Conservation (phyloP, 1,140 invertebrate genomes). For the Hydropsyche tenuis region DNA sequence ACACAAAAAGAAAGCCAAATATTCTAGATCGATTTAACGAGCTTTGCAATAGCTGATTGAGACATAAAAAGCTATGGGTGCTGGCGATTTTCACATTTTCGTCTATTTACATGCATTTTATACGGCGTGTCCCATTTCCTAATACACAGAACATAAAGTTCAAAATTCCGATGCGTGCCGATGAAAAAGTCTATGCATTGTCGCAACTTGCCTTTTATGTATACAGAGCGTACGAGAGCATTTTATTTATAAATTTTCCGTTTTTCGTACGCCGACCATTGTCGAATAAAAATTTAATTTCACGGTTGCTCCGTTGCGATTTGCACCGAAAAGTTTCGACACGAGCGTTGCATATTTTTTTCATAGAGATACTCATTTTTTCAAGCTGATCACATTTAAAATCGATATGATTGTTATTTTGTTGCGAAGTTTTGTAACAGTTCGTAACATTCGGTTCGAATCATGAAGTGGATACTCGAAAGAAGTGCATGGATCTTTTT, state of each 20-base stretch:
- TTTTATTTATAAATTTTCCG: slow-evolving; percentile 10
- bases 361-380: no score
- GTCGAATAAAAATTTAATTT: slow-evolving; percentile 47
- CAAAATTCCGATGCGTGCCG: no score
- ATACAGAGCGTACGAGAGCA: not conserved
- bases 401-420: not conserved
- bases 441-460: not conserved
- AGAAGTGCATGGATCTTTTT: not conserved
- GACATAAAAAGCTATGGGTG: no score
- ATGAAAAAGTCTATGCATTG: no score
- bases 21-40: no score
- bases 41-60: no score
- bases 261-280: slow-evolving; percentile 34
- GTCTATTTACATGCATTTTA: no score
- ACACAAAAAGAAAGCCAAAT: no score
- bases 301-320: slow-evolving; percentile 45
- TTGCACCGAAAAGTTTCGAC: slow-evolving; percentile 43
- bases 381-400: not conserved
- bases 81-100: no score
- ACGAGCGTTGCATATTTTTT: slow-evolving; percentile 14
- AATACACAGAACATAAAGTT: no score
- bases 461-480: not conserved
- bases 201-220: no score
- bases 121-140: no score
- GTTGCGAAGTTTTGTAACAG: not conserved